Conservation (phyloP, 2,113 vertebrate genomes). For the Struthidea cinerea region DNA sequence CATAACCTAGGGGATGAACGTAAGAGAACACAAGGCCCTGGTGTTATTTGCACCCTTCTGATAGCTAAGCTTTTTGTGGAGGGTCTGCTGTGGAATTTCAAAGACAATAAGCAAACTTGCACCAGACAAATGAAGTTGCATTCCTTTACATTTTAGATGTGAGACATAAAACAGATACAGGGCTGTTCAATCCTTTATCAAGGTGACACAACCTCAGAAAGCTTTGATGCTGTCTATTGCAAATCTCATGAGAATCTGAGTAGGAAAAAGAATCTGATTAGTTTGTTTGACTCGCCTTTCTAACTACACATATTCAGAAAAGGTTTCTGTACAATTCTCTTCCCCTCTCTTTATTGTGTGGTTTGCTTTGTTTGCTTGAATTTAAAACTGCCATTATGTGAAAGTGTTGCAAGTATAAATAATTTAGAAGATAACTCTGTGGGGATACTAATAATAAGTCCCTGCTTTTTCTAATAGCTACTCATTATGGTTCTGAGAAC, state of each 20-base stretch:
- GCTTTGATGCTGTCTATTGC: constrained; percentile 59
- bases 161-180: constrained; percentile 55
- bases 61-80: constrained; percentile 41
- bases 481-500: constrained; percentile 59
- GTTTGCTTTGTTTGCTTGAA: constrained; percentile 81
- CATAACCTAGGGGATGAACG: constrained; percentile 27
- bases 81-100: constrained; percentile 52
- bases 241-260: constrained; percentile 51
- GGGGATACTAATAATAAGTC: constrained; percentile 65
- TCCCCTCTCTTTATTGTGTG: constrained; percentile 79
- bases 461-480: constrained; percentile 64
- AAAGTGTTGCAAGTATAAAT: constrained; percentile 76
- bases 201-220: constrained; percentile 28
- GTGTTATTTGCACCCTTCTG: constrained; percentile 45
- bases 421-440: constrained; percentile 75
- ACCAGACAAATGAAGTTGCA: constrained; percentile 58
- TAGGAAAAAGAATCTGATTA: constrained; percentile 66
- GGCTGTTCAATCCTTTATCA: constrained; percentile 24
- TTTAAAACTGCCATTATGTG: constrained; percentile 80
- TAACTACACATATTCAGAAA: constrained; percentile 64
- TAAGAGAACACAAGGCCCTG: constrained; percentile 15
- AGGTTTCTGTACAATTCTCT: constrained; percentile 67
- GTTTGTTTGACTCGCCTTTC: constrained; percentile 70
- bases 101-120: constrained; percentile 61
- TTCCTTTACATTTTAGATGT: constrained; percentile 61